Evolutionary conservation across 2,888 invertebrate species (phyloP).

Genomic region (Busseola fusca): DNA sequence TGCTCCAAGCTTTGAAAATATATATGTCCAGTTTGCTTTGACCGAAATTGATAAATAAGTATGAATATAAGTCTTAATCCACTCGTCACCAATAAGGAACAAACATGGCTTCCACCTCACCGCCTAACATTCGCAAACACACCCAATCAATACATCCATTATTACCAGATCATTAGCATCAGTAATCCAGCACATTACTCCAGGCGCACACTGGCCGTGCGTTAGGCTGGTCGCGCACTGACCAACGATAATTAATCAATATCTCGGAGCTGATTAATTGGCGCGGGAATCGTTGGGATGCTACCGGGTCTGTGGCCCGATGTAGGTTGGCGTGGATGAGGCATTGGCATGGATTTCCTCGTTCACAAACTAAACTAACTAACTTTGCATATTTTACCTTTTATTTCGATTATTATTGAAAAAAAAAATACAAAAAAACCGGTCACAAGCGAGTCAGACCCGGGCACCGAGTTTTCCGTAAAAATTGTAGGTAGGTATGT

Average conservation of each 20-base stretch:
- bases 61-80: not conserved
- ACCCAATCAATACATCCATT: slow-evolving; percentile 46
- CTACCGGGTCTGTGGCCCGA: slow-evolving; percentile 29
- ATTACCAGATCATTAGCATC: slow-evolving; percentile 58
- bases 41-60: not conserved
- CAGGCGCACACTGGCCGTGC: slow-evolving; percentile 42
- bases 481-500: too few species aligned
- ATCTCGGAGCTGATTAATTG: slow-evolving; percentile 66
- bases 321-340: slow-evolving; percentile 29
- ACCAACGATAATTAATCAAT: slow-evolving; percentile 67
- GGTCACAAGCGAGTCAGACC: too few species aligned
- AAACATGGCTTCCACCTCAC: not conserved
- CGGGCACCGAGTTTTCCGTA: too few species aligned
- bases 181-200: slow-evolving; percentile 59
- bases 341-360: not conserved
- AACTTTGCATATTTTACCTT: too few species aligned
- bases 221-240: slow-evolving; percentile 52
- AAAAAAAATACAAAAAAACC: too few species aligned
- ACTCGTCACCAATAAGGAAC: not conserved
- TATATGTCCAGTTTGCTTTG: not conserved
- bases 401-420: too few species aligned
- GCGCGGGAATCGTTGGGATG: slow-evolving; percentile 58
- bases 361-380: too few species aligned
- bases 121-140: slow-evolving; percentile 40
- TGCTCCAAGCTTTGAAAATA: too few species aligned